Evolutionary conservation across 1,140 invertebrate genomes (phyloP).

Genomic region (Chlorops oryzae): DNA sequence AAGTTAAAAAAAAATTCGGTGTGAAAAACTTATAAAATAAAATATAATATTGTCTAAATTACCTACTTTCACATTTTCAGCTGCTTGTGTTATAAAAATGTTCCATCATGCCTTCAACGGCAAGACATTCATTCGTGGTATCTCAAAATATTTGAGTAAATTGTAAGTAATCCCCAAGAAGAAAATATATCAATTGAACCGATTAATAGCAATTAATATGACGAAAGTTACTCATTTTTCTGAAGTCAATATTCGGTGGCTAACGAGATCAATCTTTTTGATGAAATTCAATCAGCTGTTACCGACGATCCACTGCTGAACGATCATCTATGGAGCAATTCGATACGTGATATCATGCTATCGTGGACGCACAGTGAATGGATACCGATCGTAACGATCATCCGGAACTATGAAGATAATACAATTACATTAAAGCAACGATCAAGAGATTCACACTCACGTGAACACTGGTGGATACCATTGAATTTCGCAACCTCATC

Average conservation of each 20-base stretch:
- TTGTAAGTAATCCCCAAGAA: conserved; percentile 36
- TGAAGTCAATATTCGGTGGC: conserved; percentile 39
- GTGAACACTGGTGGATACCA: conserved; percentile 53
- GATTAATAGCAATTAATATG: conserved; percentile 40
- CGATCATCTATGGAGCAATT: conserved; percentile 20
- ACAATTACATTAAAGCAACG: conserved; percentile 46
- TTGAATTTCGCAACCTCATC: conserved; percentile 51
- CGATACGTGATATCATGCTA: conserved; percentile 44
- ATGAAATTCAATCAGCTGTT: conserved; percentile 50
- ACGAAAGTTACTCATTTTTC: conserved; percentile 24
- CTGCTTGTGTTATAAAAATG: conserved; percentile 50
- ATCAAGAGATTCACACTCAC: conserved; percentile 33
- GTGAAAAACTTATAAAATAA: too few relatives aligned
- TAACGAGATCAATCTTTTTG: conserved; percentile 35
- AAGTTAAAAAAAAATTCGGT: too few relatives aligned
- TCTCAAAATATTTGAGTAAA: conserved; percentile 38
- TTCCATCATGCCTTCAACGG: conserved; percentile 47
- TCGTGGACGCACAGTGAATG: conserved; percentile 54
- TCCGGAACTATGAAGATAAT: conserved; percentile 47
- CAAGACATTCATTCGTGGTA: conserved; percentile 38
- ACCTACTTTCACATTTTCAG: conserved; percentile 18
- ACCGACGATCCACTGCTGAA: conserved; percentile 32
- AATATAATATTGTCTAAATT: too few relatives aligned
- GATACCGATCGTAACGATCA: conserved; percentile 51
- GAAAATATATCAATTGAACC: conserved; percentile 16